phyloP scores from a whole-genome alignment of 2,113 vertebrate species.

The rat (Rattus norvegicus) region GRCr8 NC_086021.1:69668501-69669000 shows the following conservation, averaged over 20 bases:
- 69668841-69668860: slow-evolving; percentile 86
- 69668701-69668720: slow-evolving; percentile 84
- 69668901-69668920: too few species aligned
- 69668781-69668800: slow-evolving; percentile 85
- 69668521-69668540: slow-evolving; percentile 95
- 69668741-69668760: slow-evolving; percentile 85
- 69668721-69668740: slow-evolving; percentile 81
- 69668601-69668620: slow-evolving; percentile 94
- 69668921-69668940: neutral
- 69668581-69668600: slow-evolving; percentile 96
- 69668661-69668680: slow-evolving; percentile 96
- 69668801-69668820: slow-evolving; percentile 90
- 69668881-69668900: slow-evolving; percentile 55
- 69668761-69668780: slow-evolving; percentile 84
- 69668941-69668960: neutral
- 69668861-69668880: slow-evolving; percentile 81
- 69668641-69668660: slow-evolving; percentile 92
- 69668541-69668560: slow-evolving; percentile 92
- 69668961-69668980: slow-evolving; percentile 81
- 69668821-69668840: slow-evolving; percentile 88
- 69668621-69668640: slow-evolving; percentile 91
- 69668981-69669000: slow-evolving; percentile 87
- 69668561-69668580: slow-evolving; percentile 91
- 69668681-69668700: slow-evolving; percentile 90
- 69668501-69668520: slow-evolving; percentile 97